These are phyloP conservation scores for Tubulanus polymorphus DNA, from an alignment of 2,888 invertebrate genomes.

Conservation along the genomic window DNA sequence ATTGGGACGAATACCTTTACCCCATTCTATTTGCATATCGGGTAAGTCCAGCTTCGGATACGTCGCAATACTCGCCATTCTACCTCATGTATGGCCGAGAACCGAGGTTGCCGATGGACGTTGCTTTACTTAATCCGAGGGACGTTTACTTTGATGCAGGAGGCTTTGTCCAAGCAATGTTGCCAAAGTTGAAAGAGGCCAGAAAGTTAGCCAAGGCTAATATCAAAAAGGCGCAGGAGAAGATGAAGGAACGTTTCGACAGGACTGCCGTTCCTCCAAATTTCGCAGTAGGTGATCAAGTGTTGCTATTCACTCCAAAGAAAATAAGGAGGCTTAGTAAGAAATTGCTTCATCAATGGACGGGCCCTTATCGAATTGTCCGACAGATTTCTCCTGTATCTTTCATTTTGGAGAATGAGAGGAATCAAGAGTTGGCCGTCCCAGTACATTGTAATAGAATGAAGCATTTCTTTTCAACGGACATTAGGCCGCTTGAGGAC, in stretches of 20 bases:
- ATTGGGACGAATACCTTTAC: neutral
- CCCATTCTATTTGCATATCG: neutral
- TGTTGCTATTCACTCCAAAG: slow-evolving; percentile 5
- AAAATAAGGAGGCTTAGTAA: slow-evolving; percentile 6
- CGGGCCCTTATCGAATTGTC: slow-evolving; percentile 18
- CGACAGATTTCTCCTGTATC: too few relatives aligned
- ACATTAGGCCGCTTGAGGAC: too few relatives aligned
- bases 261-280: slow-evolving; percentile 3
- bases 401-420: too few relatives aligned
- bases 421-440: too few relatives aligned
- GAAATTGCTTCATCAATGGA: slow-evolving; percentile 6
- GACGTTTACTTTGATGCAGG: neutral
- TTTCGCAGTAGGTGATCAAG: slow-evolving; percentile 9
- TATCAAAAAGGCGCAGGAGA: slow-evolving; percentile 1
- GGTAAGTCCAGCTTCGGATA: neutral
- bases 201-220: slow-evolving; percentile 2
- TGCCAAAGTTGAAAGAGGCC: neutral
- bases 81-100: neutral
- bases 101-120: neutral
- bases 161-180: neutral
- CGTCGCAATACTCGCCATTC: neutral
- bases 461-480: too few relatives aligned
- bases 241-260: slow-evolving; percentile 9
- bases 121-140: neutral
- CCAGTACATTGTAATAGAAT: too few relatives aligned